Evolutionary conservation across 2,797 vertebrate genomes (phyloP).

Genomic region (Lithobates pipiens): DNA sequence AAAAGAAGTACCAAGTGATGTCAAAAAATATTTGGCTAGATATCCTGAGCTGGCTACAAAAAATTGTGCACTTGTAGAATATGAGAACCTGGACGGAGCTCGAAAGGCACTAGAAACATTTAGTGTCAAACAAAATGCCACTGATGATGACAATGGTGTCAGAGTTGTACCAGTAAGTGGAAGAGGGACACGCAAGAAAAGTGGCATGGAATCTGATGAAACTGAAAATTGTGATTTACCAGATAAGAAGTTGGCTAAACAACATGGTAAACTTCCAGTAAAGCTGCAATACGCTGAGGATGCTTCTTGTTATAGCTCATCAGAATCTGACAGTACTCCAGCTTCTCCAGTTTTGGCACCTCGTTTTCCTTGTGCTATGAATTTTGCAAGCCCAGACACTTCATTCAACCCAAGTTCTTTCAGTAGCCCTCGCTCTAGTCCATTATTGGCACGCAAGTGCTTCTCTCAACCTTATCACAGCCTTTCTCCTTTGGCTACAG

Average conservation of each 20-base stretch:
- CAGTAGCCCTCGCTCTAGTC: slow-evolving; percentile 5
- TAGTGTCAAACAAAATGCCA: slow-evolving; percentile 57
- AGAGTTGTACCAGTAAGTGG: slow-evolving; percentile 71
- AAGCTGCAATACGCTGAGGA: slow-evolving; percentile 55
- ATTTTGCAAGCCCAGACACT: slow-evolving; percentile 34
- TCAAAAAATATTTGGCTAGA: slow-evolving; percentile 70
- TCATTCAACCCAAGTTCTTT: slow-evolving; percentile 32
- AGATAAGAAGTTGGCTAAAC: slow-evolving; percentile 49
- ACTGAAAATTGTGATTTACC: slow-evolving; percentile 27
- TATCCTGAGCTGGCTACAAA: slow-evolving; percentile 77
- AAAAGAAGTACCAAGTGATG: slow-evolving; percentile 76
- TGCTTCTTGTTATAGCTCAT: slow-evolving; percentile 66
- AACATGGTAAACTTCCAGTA: neutral
- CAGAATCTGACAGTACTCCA: neutral
- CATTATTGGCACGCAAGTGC: accelerated
- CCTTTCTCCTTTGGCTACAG: neutral
- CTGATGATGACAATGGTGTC: slow-evolving; percentile 17
- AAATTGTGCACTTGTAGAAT: slow-evolving; percentile 80
- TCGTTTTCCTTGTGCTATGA: accelerated
- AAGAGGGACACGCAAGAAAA: slow-evolving; percentile 71
- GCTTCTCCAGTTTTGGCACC: slow-evolving; percentile 30
- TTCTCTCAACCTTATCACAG: slow-evolving; percentile 33
- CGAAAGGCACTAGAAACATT: slow-evolving; percentile 73
- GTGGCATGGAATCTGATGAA: slow-evolving; percentile 51
- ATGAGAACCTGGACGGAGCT: slow-evolving; percentile 76